A percentile compares a stretch with the other conserved stretches of the same genome.
phyloP scores from a whole-genome alignment of 2,113 vertebrate species.

The Notothenia rossii region DNA sequence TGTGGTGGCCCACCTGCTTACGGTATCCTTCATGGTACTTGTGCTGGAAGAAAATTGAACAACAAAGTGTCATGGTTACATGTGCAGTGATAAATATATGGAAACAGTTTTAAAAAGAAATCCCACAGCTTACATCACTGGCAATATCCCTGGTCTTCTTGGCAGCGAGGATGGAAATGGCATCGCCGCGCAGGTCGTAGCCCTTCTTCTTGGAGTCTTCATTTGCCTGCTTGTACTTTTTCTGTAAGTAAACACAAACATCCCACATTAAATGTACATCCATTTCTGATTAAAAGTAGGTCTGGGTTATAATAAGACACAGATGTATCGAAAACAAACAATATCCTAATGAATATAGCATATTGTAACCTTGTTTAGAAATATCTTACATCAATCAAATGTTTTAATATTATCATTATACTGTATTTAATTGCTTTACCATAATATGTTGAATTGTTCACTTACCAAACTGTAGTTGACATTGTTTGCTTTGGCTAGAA shows the following conservation, averaged over 20 bases:
- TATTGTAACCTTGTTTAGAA: too few relatives aligned
- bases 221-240: slow-evolving; percentile 89
- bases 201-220: slow-evolving; percentile 92
- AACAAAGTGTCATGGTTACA: not conserved
- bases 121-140: not conserved
- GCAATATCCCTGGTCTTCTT: slow-evolving; percentile 88
- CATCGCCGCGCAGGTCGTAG: slow-evolving; percentile 87
- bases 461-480: slow-evolving; percentile 80
- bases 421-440: too few relatives aligned
- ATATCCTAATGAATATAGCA: too few relatives aligned
- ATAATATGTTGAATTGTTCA: too few relatives aligned
- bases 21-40: slow-evolving; percentile 94
- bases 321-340: not conserved
- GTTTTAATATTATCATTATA: too few relatives aligned
- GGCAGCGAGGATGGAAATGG: slow-evolving; percentile 89
- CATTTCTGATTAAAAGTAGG: not conserved
- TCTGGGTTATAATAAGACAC: not conserved
- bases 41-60: slow-evolving; percentile 47
- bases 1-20: slow-evolving; percentile 93
- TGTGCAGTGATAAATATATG: not conserved
- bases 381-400: too few relatives aligned
- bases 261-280: not conserved
- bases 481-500: slow-evolving; percentile 82
- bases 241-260: slow-evolving; percentile 75
- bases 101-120: slow-evolving; percentile 66